Conservation (phyloP, 2,113 vertebrate genomes). For the Trogon surrucura region DNA sequence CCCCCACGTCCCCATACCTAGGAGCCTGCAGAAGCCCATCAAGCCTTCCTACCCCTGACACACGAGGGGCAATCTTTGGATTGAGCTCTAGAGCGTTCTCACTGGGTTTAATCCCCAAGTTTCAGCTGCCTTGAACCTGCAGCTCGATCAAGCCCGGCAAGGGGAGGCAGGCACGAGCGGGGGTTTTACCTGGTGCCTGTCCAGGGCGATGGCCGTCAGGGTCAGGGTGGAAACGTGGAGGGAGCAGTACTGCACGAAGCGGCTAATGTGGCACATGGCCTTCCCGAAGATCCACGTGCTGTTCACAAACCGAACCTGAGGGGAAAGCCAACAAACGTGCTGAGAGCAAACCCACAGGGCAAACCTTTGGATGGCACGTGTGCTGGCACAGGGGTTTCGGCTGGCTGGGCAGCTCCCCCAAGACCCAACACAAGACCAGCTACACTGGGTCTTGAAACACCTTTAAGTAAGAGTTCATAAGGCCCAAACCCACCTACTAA, state of each 20-base stretch:
- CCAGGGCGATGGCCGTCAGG: conserved; percentile 64
- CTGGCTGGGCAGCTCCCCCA: not conserved
- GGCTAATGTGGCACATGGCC: conserved; percentile 73
- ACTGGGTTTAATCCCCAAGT: not conserved
- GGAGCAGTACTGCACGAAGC: conserved; percentile 73
- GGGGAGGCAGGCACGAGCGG: rapidly evolving
- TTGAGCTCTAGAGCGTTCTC: not conserved
- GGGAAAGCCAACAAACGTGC: not conserved
- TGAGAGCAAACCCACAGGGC: not conserved
- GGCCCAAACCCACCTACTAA: not conserved
- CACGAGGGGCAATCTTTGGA: rapidly evolving
- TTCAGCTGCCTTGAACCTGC: not conserved
- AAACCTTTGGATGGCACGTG: not conserved
- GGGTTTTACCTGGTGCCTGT: conserved; percentile 56
- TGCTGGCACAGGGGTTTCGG: not conserved
- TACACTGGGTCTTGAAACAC: not conserved
- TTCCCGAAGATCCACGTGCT: conserved; percentile 71
- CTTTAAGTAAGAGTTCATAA: not conserved
- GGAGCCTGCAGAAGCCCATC: not conserved
- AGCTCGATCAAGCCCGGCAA: rapidly evolving
- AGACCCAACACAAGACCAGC: not conserved
- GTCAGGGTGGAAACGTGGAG: conserved; percentile 71
- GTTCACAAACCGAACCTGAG: conserved; percentile 68
- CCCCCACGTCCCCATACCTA: not conserved
- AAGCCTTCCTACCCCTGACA: not conserved